These are phyloP conservation scores for Morbakka virulenta DNA, from an alignment of 30 jellyfish, hydroid and myxozoan species.

Conservation along the genomic window DNA sequence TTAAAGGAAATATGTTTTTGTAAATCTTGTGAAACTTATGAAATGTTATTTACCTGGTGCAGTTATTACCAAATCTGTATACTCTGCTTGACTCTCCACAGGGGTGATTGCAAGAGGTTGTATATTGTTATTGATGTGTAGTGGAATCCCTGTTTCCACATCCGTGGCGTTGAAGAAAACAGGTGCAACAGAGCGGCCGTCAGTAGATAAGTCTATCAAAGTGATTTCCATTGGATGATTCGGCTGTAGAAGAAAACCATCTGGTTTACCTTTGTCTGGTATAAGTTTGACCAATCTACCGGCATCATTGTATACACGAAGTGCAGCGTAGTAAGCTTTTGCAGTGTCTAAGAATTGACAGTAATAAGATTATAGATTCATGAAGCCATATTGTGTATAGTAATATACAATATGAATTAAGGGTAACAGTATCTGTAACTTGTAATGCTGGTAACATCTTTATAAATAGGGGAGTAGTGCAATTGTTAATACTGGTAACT, in stretches of 20 bases:
- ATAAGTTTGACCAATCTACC: conserved; percentile 62
- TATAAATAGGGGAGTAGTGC: no score
- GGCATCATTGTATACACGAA: conserved; percentile 81
- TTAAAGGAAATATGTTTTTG: no score
- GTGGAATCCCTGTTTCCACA: conserved; percentile 74
- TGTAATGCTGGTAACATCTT: no score
- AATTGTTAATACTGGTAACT: no score
- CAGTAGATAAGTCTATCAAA: conserved; percentile 86
- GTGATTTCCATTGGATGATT: conserved; percentile 79
- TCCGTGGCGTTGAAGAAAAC: conserved; percentile 78
- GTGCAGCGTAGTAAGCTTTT: conserved; percentile 73
- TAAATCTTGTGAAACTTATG: no score
- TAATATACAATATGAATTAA: no score
- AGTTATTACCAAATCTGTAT: conserved; percentile 79
- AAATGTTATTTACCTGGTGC: conserved; percentile 94
- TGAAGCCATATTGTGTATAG: background rate
- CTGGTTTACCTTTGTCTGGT: conserved; percentile 93
- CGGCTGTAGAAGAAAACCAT: conserved; percentile 82
- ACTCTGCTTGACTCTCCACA: conserved; percentile 76
- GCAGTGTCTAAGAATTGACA: conserved; percentile 67
- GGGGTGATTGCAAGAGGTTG: conserved; percentile 75
- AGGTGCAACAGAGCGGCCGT: conserved; percentile 93
- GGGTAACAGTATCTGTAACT: no score
- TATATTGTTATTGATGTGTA: conserved; percentile 71
- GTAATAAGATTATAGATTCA: background rate